Evolutionary conservation across 2,888 invertebrate species (phyloP), one percentile per base, ranked within the genome.

Genomic region (Protodeltote pygarga): DNA sequence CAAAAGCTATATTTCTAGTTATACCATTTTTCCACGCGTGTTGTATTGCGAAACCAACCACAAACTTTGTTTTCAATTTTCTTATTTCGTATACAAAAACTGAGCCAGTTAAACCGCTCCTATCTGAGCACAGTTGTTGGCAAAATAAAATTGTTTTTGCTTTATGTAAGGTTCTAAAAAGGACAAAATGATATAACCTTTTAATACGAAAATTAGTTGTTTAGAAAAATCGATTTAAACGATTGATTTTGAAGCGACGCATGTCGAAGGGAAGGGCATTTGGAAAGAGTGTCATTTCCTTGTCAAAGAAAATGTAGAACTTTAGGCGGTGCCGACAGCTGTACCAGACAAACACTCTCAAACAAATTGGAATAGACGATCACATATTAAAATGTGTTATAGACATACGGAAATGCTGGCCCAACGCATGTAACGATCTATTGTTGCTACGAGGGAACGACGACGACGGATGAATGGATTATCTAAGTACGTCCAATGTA

Each of bases 51-150:
- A 61, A 73, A 63, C 64, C 63, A 52, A 65, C 60, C 61, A 46
- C 75, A 65, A 79, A 79, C 71, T 79, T 74, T 73, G 72, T 77
- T 79, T 77, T 70, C 73, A 73, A 75, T 78, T 67, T 76, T 75
- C 66, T 74, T 73, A 61, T 46, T 66, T 64, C 50, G 52, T 48
- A 49, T 14, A 50, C 37, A 34, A 33, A 49, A 53, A 47, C 20
- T 13, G 41, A 47, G 37, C 19, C 44, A 37, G 54, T 57, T 44
- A 44, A 60, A 55, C 50, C 32, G 37, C 34, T 46, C 42, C 44
- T 61, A 60, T 63, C 52, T 42, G 35, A 40, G 29, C 60, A 54
- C 52, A 57, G 54, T 52, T 61, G 57, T 55, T 54, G 45, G 37
- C 32, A 10, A 19, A 52, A 54, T 57, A 48, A 51, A 33, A 44